Conservation (phyloP, 2,797 vertebrate species). For the Typhlichthys eigenmanni region DNA sequence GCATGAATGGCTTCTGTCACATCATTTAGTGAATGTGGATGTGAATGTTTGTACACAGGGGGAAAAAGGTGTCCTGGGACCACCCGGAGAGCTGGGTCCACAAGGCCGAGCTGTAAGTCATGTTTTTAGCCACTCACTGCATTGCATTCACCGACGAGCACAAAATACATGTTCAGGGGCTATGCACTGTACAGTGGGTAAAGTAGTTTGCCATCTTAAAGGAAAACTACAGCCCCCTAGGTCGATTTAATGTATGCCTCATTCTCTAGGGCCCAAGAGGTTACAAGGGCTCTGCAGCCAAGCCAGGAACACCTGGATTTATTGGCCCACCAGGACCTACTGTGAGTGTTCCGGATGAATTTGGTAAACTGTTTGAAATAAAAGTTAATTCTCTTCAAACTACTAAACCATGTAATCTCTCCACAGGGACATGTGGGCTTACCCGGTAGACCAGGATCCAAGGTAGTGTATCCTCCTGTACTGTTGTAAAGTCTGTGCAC, state of each 20-base stretch:
- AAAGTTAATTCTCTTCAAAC: constrained; percentile 52
- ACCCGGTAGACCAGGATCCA: constrained; percentile 68
- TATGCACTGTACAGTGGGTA: constrained; percentile 2
- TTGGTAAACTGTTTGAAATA: constrained; percentile 49
- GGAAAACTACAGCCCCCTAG: constrained; percentile 37
- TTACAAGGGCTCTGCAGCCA: constrained; percentile 78
- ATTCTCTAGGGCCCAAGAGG: constrained; percentile 72
- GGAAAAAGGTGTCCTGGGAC: constrained; percentile 77
- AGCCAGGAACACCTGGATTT: constrained; percentile 83
- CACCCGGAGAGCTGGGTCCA: constrained; percentile 79
- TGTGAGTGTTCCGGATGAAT: constrained; percentile 68
- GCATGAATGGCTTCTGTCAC: constrained; percentile 21
- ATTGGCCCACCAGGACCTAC: constrained; percentile 74
- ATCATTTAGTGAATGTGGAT: constrained; percentile 34
- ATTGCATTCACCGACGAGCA: constrained; percentile 27
- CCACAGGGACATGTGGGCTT: constrained; percentile 78
- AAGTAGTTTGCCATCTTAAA: constrained; percentile 59
- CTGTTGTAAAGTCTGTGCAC: constrained; percentile 20
- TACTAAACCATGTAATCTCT: constrained; percentile 60
- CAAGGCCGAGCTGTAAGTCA: constrained; percentile 78
- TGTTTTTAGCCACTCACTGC: constrained; percentile 38
- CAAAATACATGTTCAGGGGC: constrained; percentile 25
- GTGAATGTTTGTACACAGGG: constrained; percentile 67
- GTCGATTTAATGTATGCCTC: constrained; percentile 67
- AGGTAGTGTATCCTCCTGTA: constrained; percentile 67